Evolutionary conservation across 2,113 vertebrate genomes (phyloP), one percentile per base, ranked within the genome.

Genomic region (Apteryx mantelli): DNA sequence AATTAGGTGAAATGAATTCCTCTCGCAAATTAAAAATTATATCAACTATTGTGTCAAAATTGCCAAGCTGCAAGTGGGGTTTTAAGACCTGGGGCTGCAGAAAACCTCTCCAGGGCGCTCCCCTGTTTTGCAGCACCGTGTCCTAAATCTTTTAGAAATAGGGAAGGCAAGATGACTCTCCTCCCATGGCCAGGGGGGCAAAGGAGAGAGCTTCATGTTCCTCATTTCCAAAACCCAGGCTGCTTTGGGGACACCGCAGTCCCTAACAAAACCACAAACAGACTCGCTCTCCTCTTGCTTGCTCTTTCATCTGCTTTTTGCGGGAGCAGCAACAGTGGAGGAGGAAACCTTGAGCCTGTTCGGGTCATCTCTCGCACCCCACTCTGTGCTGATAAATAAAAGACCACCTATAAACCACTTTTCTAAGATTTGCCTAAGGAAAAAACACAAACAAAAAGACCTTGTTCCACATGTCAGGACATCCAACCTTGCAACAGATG

Each of bases 1-100:
- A 61, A 93, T 76, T 17, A 80, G 34, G 79, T 42, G 16, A 80
- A 91, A 79, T 53, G 24, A 50, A 86, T 74, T 90, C 66, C 17
- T 91, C 85, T 63, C 5, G 34, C 42, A 46, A 75, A 40, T 55
- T 25, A 44, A 69, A 69, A 80, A 22, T 24, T 7, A 20, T 11
- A 68, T 68, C 60, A 79, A 58, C 7, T 14, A 5, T 5, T 68
- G 14, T 5, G 9, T 34, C 24, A 66, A 52, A 42, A 58, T 5
- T 44, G 14, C 9, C 61, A 2, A 44, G 6, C 17, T 75, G 3
- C 2, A 26, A n/a, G 34, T 1, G 21, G 9, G 11, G 2, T 7
- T 17, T 52, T 26, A 22, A 68, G 55, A 15, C 25, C 56, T 44
- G 13, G 52, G 40, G 36, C 22, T 9, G 13, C n/a, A 16, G 42